phyloP scores from a whole-genome alignment of 2,888 invertebrate species.

The Apodemia zela region DNA sequence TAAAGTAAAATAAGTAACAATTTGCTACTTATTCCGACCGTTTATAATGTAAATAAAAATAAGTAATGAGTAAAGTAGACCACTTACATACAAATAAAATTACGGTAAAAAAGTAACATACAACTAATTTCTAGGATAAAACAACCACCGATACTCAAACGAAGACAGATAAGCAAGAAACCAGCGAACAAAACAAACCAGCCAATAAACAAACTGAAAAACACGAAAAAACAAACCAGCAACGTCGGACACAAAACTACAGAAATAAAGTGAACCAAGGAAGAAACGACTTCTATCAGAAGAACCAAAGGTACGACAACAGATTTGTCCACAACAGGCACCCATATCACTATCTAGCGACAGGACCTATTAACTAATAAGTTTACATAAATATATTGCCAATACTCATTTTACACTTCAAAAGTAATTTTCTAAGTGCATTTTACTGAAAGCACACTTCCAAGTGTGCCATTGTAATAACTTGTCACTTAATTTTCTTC shows the following conservation, averaged over 20 bases:
- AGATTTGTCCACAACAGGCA: constrained; percentile 63
- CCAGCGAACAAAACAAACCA: constrained; percentile 35
- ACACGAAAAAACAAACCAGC: constrained; percentile 43
- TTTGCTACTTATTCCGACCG: no score
- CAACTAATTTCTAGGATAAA: constrained; percentile 47
- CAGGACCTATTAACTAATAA: constrained; percentile 69
- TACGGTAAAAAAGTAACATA: no score
- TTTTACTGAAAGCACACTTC: background rate
- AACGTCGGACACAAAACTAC: constrained; percentile 61
- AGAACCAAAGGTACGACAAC: constrained; percentile 66
- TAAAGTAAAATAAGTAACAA: no score
- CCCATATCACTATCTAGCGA: constrained; percentile 68
- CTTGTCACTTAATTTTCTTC: background rate
- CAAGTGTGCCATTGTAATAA: background rate
- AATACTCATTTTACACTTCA: constrained; percentile 12
- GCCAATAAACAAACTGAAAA: constrained; percentile 51
- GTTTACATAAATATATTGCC: constrained; percentile 7
- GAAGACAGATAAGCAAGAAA: constrained; percentile 30
- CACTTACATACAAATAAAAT: no score
- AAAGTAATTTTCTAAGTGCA: constrained; percentile 13
- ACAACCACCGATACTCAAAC: constrained; percentile 39
- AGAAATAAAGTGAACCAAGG: constrained; percentile 51
- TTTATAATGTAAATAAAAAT: no score
- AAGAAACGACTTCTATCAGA: constrained; percentile 59
- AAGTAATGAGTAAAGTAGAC: no score